Evolutionary conservation across 1,140 invertebrate species (phyloP), one percentile per base, ranked within the genome.

Genomic region (Ditylenchus dipsaci): DNA sequence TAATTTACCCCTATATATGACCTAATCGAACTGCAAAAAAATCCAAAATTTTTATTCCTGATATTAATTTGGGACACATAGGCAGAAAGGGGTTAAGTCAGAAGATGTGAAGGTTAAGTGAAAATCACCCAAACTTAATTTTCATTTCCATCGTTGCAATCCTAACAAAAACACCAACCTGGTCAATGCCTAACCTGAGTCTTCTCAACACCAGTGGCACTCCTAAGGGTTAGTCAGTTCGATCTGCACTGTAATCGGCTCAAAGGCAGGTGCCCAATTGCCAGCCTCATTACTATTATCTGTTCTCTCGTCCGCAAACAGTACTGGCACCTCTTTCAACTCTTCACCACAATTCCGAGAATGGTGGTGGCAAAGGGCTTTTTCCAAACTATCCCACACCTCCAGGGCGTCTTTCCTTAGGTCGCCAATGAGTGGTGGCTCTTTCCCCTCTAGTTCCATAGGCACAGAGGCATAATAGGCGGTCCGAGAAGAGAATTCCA

Each of bases 241-340:
- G 1, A 65, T 19, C 63, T 65, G 42, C 45, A 65, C 38, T 5
- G 42, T 65, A 64, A 56, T 29, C 27, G 63, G 42, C 21, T 65
- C 63, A 19, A 26, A 65, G 8, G 33, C 23, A 60, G 63, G 42
- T 38, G 42, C 19, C 43, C 23, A 29, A 33, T 43, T 61, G n/a
- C 29, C n/a, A 30, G 27, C 59, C 8, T 3, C 29, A 3, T n/a
- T 30, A 8, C 29, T 21, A 43, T 61, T 61, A 13, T 61, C 59
- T 29, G 59, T 61, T 43, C 59, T 33, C 38, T 61, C 29, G 59
- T 61, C 59, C 8, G n/a, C 29, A 43, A 61, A 61, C 59, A 61
- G 29, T 43, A 29, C 29, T 5, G 38, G 17, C 53, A 56, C 53
- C 21, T 23, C 53, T 56, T 23, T 9, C 53, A 29, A 56, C 9